Evolutionary conservation across 2,797 vertebrate species (phyloP).

Genomic region (Lepus townsendii): DNA sequence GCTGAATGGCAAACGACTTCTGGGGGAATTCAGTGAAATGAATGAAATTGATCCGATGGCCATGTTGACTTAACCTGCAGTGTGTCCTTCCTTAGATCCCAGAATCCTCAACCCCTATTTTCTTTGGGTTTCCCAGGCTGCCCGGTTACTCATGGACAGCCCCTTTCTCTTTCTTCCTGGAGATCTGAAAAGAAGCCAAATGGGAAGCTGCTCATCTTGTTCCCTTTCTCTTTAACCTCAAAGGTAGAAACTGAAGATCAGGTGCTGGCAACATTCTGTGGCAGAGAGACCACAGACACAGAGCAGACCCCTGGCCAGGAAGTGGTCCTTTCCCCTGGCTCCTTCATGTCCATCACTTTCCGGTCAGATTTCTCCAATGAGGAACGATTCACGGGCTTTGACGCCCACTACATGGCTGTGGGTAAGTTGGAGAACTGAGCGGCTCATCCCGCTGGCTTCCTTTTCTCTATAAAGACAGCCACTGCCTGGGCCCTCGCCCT

Average conservation of each 20-base stretch:
- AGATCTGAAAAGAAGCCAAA: not conserved
- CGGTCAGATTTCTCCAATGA: slow-evolving; percentile 97
- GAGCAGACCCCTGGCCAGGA: slow-evolving; percentile 93
- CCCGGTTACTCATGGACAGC: not conserved
- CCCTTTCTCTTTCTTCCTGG: not conserved
- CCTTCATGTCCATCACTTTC: slow-evolving; percentile 93
- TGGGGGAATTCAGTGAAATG: not conserved
- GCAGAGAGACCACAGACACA: slow-evolving; percentile 94
- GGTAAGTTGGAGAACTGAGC: slow-evolving; percentile 88
- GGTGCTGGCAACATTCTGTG: slow-evolving; percentile 94
- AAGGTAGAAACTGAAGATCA: slow-evolving; percentile 94
- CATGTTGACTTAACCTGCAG: not conserved
- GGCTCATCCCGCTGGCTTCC: not conserved
- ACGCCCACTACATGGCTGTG: slow-evolving; percentile 94
- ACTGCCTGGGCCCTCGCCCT: not conserved
- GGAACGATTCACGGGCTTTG: slow-evolving; percentile 95
- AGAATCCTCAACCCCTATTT: not conserved
- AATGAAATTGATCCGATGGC: not conserved
- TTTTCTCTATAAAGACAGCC: not conserved
- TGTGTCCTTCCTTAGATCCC: not conserved
- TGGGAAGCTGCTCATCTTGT: slow-evolving; percentile 31
- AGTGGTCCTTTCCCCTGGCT: slow-evolving; percentile 91
- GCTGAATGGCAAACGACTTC: not conserved
- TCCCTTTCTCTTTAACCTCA: slow-evolving; percentile 72
- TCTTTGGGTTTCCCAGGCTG: not conserved